Evolutionary conservation across 1,140 invertebrate genomes (phyloP), one percentile per base, ranked within the genome.

Genomic region (Rhopalosiphum maidis): DNA sequence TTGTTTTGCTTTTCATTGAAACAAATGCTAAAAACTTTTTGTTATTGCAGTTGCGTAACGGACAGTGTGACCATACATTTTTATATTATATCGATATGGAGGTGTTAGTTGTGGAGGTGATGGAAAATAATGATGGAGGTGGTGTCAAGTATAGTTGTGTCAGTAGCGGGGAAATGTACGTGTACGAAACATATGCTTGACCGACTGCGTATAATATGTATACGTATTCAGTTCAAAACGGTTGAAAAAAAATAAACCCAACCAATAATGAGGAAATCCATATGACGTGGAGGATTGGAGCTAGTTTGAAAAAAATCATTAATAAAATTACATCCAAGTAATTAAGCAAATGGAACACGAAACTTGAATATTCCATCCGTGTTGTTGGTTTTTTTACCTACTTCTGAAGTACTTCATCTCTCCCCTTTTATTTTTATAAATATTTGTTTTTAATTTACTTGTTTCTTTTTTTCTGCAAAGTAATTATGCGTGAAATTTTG

Each of bases 301-400:
- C 25, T 41, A 35, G 37, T 46, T 77, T n/a, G 25, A 48, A 91
- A 92, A 48, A 54, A 85, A 51, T 51, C 91, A 92, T 85, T 92
- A 92, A 85, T 92, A 92, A 92, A 92, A 92, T 92, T 92, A 85
- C 37, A 51, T 41, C n/a, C 91, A 37, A 85, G 91, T 85, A 92
- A 92, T 92, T 92, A 92, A 51, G 68, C 48, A 92, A 92, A 92
- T 92, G 68, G 77, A 82, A 85, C 48, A 51, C 35, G 30, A 91
- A 91, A 89, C 87, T 54, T 37, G 54, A 77, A 82, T 25, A 43
- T 35, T 91, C n/a, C 35, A 46, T 91, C 23, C 21, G 46, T 82
- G 35, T 51, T 92, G 77, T 92, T 85, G 21, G 18, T 41, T 83
- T 91, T 83, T 83, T 92, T 91, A 82, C 68, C 30, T 92, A 83